Percentiles rank a stretch among this genome's conserved stretches.
Evolutionary conservation across 2,797 vertebrate genomes (phyloP).

Genomic region (Pseudotriccus pelzelni): DNA sequence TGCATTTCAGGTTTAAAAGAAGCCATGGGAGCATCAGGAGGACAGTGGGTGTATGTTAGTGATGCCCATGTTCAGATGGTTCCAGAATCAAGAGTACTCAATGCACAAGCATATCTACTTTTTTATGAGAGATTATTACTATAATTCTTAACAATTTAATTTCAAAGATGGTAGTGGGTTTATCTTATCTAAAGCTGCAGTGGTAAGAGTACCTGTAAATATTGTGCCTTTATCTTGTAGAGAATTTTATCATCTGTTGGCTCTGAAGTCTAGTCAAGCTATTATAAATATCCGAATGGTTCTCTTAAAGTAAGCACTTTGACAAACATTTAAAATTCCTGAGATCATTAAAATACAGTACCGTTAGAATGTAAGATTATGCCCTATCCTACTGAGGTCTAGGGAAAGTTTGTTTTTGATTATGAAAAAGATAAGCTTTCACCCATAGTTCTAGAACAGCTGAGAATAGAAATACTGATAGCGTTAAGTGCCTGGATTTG

Average conservation of each 20-base stretch:
- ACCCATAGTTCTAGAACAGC: background rate
- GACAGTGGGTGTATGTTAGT: slow-evolving; percentile 95
- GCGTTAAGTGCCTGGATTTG: slow-evolving; percentile 46
- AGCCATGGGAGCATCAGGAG: slow-evolving; percentile 73
- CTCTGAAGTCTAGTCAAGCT: slow-evolving; percentile 18
- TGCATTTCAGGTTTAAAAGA: slow-evolving; percentile 85
- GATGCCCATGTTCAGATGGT: slow-evolving; percentile 92
- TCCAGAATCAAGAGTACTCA: slow-evolving; percentile 92
- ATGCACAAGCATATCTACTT: slow-evolving; percentile 97
- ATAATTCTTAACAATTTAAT: slow-evolving; percentile 3
- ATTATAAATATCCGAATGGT: slow-evolving; percentile 24
- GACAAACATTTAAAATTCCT: background rate
- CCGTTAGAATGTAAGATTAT: slow-evolving; percentile 6
- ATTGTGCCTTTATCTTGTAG: slow-evolving; percentile 69
- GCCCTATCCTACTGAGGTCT: slow-evolving; percentile 23
- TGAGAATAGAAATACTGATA: slow-evolving; percentile 5
- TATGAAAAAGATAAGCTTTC: slow-evolving; percentile 24
- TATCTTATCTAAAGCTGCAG: slow-evolving; percentile 62
- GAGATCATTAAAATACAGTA: background rate
- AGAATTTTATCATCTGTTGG: slow-evolving; percentile 47
- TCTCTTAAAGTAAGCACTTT: slow-evolving; percentile 43
- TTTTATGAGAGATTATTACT: slow-evolving; percentile 94
- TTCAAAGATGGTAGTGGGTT: background rate
- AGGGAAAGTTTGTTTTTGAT: background rate
- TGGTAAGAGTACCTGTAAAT: slow-evolving; percentile 58